These are phyloP conservation scores for Eudorcas thomsonii DNA, from an alignment of 2,113 vertebrate species.

Conservation along the genomic window DNA sequence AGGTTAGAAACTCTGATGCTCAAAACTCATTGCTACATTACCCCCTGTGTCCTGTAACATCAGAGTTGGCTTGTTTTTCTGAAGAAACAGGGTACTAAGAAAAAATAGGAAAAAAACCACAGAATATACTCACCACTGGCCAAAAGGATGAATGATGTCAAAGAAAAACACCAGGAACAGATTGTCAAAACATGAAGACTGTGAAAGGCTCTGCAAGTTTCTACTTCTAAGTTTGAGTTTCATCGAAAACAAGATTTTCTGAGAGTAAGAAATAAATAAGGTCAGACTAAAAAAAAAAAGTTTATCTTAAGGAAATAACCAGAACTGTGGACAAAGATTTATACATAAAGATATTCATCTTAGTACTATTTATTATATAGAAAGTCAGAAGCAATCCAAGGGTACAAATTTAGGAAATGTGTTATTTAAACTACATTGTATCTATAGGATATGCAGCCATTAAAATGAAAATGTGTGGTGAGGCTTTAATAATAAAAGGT, in stretches of 20 bases:
- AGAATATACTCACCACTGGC: neutral
- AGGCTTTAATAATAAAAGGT: too few relatives aligned
- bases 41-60: accelerated
- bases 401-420: neutral
- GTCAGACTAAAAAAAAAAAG: neutral
- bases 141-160: neutral
- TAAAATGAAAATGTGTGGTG: too few relatives aligned
- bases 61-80: neutral
- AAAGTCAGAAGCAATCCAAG: neutral
- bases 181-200: neutral
- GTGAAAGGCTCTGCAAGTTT: neutral
- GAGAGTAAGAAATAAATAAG: neutral
- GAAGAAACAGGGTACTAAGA: neutral
- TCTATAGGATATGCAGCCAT: neutral
- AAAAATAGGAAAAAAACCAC: neutral
- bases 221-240: neutral
- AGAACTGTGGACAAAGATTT: neutral
- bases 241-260: neutral
- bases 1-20: neutral
- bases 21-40: too few relatives aligned
- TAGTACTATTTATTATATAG: neutral
- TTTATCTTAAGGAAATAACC: neutral
- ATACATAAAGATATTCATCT: neutral
- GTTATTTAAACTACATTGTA: neutral
- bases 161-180: neutral